A percentile compares a stretch with the other conserved stretches of the same genome.
phyloP scores from a whole-genome alignment of 1,140 invertebrate species.

The Papilio helenus region DNA sequence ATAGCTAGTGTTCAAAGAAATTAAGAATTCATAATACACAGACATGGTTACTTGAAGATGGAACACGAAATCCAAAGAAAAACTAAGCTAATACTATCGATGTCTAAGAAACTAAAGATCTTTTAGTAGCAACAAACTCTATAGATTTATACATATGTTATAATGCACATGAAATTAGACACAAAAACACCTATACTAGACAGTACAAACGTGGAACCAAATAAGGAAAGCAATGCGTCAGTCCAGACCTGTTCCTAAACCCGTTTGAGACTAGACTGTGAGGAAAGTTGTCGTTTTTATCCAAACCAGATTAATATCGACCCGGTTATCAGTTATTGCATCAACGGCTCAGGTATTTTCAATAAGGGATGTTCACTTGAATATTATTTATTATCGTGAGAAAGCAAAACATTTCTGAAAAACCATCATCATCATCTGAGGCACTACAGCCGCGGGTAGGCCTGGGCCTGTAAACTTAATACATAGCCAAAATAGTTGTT shows the following conservation, averaged over 20 bases:
- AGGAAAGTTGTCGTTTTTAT: conserved; percentile 36
- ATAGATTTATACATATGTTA: not conserved
- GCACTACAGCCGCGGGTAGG: too few relatives aligned
- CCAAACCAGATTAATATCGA: conserved; percentile 27
- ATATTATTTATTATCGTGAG: not conserved
- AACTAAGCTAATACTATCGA: not conserved
- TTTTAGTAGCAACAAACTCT: not conserved
- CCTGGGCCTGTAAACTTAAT: not conserved
- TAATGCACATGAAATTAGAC: not conserved
- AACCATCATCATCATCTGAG: not conserved
- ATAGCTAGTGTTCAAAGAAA: not conserved
- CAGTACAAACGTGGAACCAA: not conserved
- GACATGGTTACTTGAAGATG: not conserved
- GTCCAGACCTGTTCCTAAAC: conserved; percentile 31
- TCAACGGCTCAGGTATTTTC: not conserved
- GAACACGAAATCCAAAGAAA: not conserved
- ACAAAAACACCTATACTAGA: conserved; percentile 12
- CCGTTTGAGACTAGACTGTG: conserved; percentile 18
- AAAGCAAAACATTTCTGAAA: not conserved
- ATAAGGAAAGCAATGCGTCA: conserved; percentile 34
- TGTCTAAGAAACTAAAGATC: not conserved
- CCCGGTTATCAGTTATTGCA: conserved; percentile 30
- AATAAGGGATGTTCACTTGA: conserved; percentile 7
- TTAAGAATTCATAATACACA: not conserved
- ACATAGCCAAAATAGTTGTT: not conserved